Conservation (phyloP, 2,797 vertebrate genomes). For the Buceros bicornis region DNA sequence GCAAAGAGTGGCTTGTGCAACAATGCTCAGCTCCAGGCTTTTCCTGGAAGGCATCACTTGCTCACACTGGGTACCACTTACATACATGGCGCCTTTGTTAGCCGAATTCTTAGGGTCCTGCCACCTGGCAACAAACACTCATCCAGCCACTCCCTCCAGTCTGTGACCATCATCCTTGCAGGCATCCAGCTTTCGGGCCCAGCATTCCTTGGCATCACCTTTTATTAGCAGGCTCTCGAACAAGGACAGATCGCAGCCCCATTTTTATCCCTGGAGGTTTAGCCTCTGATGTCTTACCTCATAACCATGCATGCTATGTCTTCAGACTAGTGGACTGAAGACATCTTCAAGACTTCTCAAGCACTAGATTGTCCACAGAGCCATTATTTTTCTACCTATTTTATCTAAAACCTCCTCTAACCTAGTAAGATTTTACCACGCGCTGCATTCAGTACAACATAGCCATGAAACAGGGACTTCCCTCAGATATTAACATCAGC, state of each 20-base stretch:
- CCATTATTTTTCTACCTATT: neutral
- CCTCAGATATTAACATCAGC: neutral
- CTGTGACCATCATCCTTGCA: neutral
- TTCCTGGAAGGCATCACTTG: neutral
- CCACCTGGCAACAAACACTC: neutral
- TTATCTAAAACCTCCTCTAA: neutral
- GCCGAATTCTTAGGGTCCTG: neutral
- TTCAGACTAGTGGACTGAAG: neutral
- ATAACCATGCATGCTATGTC: neutral
- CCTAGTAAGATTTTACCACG: neutral
- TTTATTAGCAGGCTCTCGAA: neutral
- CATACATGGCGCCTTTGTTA: neutral
- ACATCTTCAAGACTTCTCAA: neutral
- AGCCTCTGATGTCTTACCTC: neutral
- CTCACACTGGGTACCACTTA: neutral
- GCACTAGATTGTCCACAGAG: neutral
- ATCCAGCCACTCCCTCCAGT: neutral
- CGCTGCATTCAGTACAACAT: neutral
- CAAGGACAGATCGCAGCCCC: neutral
- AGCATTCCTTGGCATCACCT: neutral
- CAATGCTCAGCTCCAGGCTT: neutral
- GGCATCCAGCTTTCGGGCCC: neutral
- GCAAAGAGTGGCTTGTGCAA: too few species aligned
- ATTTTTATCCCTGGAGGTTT: neutral
- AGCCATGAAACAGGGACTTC: neutral